These are phyloP conservation scores for Epizoanthus fatuus DNA, from an alignment of 92 coral and sea anemone species.

Conservation along the genomic window DNA sequence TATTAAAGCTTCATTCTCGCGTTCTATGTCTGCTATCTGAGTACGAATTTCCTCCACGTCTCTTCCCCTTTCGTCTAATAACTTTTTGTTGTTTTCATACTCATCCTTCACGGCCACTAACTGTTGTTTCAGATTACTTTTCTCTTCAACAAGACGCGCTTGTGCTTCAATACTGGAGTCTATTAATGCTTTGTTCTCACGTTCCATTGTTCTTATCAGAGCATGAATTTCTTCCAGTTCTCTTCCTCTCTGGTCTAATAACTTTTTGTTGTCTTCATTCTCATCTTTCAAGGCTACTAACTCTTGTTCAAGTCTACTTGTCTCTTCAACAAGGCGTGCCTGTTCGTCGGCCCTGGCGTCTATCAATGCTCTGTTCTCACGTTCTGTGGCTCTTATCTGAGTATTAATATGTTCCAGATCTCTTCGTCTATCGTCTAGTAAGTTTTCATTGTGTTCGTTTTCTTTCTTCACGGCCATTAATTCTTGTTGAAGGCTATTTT, in stretches of 20 bases:
- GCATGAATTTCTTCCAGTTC: neutral
- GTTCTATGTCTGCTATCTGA: constrained; percentile 11
- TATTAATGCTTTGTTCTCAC: neutral
- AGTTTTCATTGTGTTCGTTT: constrained; percentile 1
- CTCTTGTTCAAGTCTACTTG: neutral
- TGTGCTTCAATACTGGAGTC: neutral
- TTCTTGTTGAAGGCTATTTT: constrained; percentile 50
- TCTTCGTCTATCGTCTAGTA: neutral
- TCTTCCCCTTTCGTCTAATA: neutral
- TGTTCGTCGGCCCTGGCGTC: neutral
- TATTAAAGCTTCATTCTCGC: constrained; percentile 20
- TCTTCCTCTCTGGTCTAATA: neutral
- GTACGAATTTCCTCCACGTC: constrained; percentile 20
- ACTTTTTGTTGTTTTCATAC: constrained; percentile 1
- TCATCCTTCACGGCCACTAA: constrained; percentile 7
- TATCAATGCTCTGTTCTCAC: constrained; percentile 14
- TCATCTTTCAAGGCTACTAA: constrained; percentile 2
- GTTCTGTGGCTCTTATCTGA: neutral
- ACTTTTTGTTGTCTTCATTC: neutral
- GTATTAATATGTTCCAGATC: neutral
- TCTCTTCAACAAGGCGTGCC: neutral
- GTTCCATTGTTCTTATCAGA: neutral
- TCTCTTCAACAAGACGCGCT: neutral
- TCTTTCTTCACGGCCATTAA: constrained; percentile 45
- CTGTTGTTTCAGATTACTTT: neutral